Evolutionary conservation across 1,140 invertebrate genomes (phyloP).

Genomic region (Caerostris extrusa): DNA sequence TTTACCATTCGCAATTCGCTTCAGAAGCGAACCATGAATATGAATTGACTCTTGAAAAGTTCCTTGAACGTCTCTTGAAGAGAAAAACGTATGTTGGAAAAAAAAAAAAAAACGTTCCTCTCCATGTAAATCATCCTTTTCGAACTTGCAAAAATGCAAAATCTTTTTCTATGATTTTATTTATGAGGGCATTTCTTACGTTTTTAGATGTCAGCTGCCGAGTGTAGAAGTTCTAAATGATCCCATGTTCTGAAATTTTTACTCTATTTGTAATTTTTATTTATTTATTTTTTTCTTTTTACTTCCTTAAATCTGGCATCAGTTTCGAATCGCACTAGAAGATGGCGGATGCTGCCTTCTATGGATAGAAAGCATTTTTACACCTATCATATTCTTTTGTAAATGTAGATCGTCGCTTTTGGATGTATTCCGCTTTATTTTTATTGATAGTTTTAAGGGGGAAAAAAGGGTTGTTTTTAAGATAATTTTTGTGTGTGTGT

Average conservation of each 20-base stretch:
- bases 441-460: neutral
- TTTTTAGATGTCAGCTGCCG: neutral
- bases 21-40: slow-evolving; percentile 24
- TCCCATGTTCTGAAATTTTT: neutral
- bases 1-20: slow-evolving; percentile 13
- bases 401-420: too few relatives aligned
- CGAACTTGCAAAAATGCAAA: neutral
- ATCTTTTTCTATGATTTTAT: neutral
- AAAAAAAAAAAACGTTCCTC: neutral
- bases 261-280: neutral
- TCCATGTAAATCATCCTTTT: neutral
- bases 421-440: neutral
- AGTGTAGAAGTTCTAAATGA: neutral
- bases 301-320: neutral
- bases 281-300: neutral
- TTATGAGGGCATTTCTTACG: neutral
- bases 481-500: neutral
- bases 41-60: slow-evolving; percentile 42
- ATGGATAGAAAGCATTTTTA: neutral
- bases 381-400: neutral
- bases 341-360: neutral
- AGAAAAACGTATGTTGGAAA: neutral
- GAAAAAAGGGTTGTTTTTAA: neutral
- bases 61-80: neutral
- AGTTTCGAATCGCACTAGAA: neutral